phyloP scores from a whole-genome alignment of 2,797 vertebrate genomes.

The Rhinella marina region DNA sequence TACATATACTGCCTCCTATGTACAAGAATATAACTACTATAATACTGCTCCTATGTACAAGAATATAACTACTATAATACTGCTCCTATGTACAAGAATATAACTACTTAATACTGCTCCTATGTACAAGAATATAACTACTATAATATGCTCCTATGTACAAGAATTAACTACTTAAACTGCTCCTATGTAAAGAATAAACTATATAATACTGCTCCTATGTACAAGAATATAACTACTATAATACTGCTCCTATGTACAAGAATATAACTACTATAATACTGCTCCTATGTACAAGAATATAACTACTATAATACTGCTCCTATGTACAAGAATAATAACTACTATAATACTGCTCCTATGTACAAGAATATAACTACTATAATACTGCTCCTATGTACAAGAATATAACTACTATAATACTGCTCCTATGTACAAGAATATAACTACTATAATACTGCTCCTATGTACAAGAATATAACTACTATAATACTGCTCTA shows the following conservation, averaged over 20 bases:
- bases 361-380: too few species aligned
- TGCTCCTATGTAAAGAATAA: constrained; percentile 1
- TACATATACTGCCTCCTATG: neutral
- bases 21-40: neutral
- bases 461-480: neutral
- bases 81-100: neutral
- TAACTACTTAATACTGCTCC: neutral
- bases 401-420: neutral
- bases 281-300: neutral
- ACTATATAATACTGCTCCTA: constrained; percentile 1
- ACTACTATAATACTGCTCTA: neutral
- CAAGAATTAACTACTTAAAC: neutral
- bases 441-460: constrained; percentile 5
- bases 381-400: too few species aligned
- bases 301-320: too few species aligned
- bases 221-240: constrained; percentile 2
- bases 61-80: neutral
- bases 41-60: neutral
- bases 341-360: too few species aligned
- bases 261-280: constrained; percentile 7
- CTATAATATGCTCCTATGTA: neutral
- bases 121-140: neutral
- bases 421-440: neutral
- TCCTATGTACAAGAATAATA: too few species aligned
- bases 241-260: neutral